Percentiles rank a stretch among this genome's conserved stretches.
phyloP scores from a whole-genome alignment of 2,113 vertebrate species.

The Macquaria australasica region DNA sequence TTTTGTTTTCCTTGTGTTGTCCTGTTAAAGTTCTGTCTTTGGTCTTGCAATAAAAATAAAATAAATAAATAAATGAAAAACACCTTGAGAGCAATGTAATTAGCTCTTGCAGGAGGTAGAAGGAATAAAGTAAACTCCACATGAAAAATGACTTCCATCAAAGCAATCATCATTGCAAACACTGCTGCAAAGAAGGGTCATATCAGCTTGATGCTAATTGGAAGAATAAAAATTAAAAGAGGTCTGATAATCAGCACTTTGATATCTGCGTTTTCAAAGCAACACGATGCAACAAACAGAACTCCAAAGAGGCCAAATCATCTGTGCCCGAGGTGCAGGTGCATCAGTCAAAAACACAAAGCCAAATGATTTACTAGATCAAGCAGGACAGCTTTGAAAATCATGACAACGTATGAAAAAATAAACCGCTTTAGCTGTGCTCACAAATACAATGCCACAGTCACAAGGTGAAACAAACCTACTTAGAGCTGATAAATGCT shows the following conservation, averaged over 20 bases:
- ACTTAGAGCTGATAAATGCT: neutral
- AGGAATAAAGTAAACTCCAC: slow-evolving; percentile 8
- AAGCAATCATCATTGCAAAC: slow-evolving; percentile 13
- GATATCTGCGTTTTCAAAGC: slow-evolving; percentile 50
- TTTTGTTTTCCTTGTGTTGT: too few relatives aligned
- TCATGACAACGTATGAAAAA: neutral
- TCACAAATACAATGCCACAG: neutral
- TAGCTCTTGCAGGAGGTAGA: neutral
- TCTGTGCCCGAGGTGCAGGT: slow-evolving; percentile 20
- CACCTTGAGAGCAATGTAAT: slow-evolving; percentile 9
- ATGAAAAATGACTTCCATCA: slow-evolving; percentile 8
- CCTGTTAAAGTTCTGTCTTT: too few relatives aligned
- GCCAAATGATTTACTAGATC: neutral
- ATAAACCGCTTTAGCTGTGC: neutral
- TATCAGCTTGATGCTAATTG: slow-evolving; percentile 25
- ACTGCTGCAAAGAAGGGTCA: neutral
- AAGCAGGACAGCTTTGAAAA: slow-evolving; percentile 13
- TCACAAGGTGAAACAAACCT: neutral
- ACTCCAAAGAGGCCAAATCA: slow-evolving; percentile 7
- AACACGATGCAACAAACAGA: neutral
- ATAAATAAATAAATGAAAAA: too few relatives aligned
- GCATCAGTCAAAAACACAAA: slow-evolving; percentile 27
- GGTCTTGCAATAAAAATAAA: too few relatives aligned
- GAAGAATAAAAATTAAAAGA: slow-evolving; percentile 24
- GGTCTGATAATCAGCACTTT: slow-evolving; percentile 42